Conservation (phyloP, 2,888 invertebrate species). For the Drosophila neutralis region DNA sequence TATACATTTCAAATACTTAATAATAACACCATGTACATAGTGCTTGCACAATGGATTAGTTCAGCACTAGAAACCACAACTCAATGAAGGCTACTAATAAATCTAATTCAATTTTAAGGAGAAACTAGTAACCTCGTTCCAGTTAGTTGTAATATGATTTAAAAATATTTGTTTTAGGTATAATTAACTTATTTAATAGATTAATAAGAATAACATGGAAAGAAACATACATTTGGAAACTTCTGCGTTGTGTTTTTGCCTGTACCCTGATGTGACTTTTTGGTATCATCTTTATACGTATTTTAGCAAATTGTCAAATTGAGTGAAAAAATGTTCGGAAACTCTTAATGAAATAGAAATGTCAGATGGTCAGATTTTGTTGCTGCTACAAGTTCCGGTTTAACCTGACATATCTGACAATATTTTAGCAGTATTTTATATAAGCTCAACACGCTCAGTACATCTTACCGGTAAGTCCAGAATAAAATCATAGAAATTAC, state of each 20-base stretch:
- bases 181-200: background rate
- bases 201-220: background rate
- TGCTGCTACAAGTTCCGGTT: background rate
- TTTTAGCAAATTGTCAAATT: background rate
- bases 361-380: background rate
- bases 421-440: background rate
- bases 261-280: background rate
- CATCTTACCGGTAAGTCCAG: background rate
- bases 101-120: background rate
- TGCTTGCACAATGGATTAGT: too few species aligned
- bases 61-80: background rate
- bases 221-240: background rate
- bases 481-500: background rate
- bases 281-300: background rate
- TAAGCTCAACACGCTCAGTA: background rate
- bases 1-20: background rate
- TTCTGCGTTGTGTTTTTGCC: background rate
- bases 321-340: background rate
- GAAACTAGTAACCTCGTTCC: slow-evolving; percentile 1
- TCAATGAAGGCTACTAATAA: background rate
- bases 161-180: background rate
- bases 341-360: background rate
- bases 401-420: background rate
- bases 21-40: background rate
- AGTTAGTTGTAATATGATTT: background rate